These are phyloP conservation scores for Trachymyrmex cornetzi DNA, from an alignment of 1,140 invertebrate genomes.

Conservation along the genomic window DNA sequence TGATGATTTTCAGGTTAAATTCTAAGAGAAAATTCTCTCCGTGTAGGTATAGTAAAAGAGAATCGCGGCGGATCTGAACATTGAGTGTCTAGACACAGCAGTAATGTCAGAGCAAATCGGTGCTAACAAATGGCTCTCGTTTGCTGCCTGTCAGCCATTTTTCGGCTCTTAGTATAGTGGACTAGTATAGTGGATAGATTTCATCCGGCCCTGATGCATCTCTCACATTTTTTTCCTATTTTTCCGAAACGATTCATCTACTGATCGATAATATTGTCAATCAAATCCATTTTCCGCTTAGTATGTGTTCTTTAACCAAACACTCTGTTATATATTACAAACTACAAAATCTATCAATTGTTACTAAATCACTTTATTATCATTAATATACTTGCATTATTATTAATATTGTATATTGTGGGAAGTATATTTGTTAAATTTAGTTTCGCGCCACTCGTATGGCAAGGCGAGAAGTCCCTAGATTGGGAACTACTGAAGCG, in stretches of 20 bases:
- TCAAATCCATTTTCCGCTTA: background rate
- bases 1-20: no score
- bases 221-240: constrained; percentile 63
- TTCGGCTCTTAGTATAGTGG: constrained; percentile 63
- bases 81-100: constrained; percentile 36
- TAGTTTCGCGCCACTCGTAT: no score
- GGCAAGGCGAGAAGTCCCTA: no score
- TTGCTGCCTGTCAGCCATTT: constrained; percentile 80
- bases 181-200: constrained; percentile 31
- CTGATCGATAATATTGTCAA: background rate
- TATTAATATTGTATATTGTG: no score
- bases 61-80: constrained; percentile 4
- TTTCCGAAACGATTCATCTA: constrained; percentile 45
- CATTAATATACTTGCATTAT: no score
- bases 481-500: no score
- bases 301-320: background rate
- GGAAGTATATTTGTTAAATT: no score
- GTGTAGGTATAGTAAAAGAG: background rate
- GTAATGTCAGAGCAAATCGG: constrained; percentile 68
- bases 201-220: constrained; percentile 75
- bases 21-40: no score
- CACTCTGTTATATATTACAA: background rate
- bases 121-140: constrained; percentile 81
- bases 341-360: no score
- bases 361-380: no score